These are phyloP conservation scores for Pararge aegeria DNA, from an alignment of 1,140 invertebrate species.

Conservation along the genomic window DNA sequence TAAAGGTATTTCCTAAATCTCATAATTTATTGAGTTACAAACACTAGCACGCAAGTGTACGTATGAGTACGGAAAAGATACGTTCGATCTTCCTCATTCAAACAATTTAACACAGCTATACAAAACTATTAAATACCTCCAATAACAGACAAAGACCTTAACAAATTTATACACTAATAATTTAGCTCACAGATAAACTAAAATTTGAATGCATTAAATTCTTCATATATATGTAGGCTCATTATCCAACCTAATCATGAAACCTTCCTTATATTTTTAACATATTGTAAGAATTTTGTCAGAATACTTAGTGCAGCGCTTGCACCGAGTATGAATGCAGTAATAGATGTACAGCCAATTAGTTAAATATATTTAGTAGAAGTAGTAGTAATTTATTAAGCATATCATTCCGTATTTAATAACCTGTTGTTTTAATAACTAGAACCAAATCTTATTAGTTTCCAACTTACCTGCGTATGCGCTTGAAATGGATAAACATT, in stretches of 20 bases:
- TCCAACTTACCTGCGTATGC: not conserved
- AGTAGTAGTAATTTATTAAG: conserved; percentile 1
- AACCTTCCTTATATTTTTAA: too few species aligned
- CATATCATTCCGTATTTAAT: not conserved
- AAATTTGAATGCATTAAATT: too few species aligned
- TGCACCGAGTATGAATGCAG: not conserved
- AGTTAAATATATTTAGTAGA: not conserved
- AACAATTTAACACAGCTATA: too few species aligned
- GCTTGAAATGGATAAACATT: conserved; percentile 1
- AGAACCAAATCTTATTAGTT: not conserved
- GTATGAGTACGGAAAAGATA: too few species aligned
- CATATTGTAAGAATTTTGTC: conserved; percentile 3
- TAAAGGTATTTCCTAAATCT: too few species aligned
- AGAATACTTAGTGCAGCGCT: not conserved
- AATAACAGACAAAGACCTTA: too few species aligned
- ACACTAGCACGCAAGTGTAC: too few species aligned
- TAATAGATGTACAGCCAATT: conserved; percentile 8
- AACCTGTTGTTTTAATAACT: not conserved
- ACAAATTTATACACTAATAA: too few species aligned
- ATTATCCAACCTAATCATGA: not conserved
- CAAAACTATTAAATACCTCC: too few species aligned
- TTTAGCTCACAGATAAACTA: too few species aligned
- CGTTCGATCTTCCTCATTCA: too few species aligned
- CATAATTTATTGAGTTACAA: too few species aligned
- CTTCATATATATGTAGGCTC: not conserved